Evolutionary conservation across 2,113 vertebrate genomes (phyloP), one percentile per base, ranked within the genome.

Genomic region (Albula goreensis): DNA sequence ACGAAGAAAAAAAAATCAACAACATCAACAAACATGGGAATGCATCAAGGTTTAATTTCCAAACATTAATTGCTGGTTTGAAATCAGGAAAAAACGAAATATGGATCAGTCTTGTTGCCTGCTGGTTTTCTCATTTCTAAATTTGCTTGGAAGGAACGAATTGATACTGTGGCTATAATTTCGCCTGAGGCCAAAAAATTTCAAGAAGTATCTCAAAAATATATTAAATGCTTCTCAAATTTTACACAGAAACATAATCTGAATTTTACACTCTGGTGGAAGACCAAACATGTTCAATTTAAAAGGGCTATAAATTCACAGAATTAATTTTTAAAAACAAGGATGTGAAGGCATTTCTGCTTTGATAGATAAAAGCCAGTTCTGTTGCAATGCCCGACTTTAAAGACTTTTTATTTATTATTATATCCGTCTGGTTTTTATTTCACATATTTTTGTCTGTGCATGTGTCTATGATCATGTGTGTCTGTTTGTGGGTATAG

Each of bases 21-120:
- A 56, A 52, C 53, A 74, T 25, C n/a, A 74, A 74, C 5, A 74
- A 74, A 66, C 60, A 66, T 66, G 60, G 19, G 60, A 66, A 66
- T 66, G 9, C 5, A 85, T 85, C 70, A 48, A 12, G 50, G 9
- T 85, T 85, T 80, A 53, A 63, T 80, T 60, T n/a, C 53, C 77
- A 41, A 79, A 49, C 22, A 2, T 53, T 49, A 63, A 25, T n/a
- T 79, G 17, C 48, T 52, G 50, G 83, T 50, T 78, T 74, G 25
- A 31, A 52, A n/a, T 50, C 31, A n/a, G 41, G 48, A 25, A 53
- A 49, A n/a, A 13, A 84, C 49, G 56, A 48, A 41, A 41, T 41
- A 41, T 41, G 31, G 31, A 41, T 41, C 31, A 41, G 31, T 41
- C 31, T 41, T 41, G 31, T 74, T 9, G 70, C 70, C 70, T 74